Conservation (phyloP, 2,797 vertebrate genomes). For the Pyrocephalus nanus region DNA sequence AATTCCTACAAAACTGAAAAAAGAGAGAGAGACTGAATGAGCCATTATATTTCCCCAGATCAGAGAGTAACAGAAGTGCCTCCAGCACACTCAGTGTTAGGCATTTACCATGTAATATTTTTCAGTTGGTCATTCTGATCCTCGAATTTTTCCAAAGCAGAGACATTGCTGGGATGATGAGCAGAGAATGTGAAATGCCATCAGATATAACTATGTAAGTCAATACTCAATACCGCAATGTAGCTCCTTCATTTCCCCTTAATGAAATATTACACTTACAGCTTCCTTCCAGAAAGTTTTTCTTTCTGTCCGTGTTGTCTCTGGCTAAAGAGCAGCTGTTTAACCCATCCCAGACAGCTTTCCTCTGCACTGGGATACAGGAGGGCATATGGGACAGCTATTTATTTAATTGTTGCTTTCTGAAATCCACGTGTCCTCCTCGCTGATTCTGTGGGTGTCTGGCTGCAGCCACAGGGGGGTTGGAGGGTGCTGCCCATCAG, state of each 20-base stretch:
- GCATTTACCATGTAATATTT: background rate
- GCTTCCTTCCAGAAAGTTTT: background rate
- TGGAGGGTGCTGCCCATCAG: background rate
- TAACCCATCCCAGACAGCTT: background rate
- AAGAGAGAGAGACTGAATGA: conserved; percentile 47
- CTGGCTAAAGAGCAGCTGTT: background rate
- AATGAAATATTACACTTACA: background rate
- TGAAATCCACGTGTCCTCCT: background rate
- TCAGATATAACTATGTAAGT: background rate
- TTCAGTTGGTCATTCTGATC: background rate
- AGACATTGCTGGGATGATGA: background rate
- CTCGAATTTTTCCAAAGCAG: conserved; percentile 3
- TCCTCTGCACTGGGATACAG: background rate
- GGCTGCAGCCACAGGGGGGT: background rate
- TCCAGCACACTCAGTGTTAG: conserved; percentile 15
- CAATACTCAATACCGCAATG: background rate
- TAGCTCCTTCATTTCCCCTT: background rate
- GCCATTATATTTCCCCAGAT: conserved; percentile 17
- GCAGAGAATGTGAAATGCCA: background rate
- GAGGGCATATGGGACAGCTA: background rate
- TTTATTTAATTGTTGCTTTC: background rate
- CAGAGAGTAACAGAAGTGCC: background rate
- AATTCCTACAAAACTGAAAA: conserved; percentile 39
- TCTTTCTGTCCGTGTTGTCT: background rate
- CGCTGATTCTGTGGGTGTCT: background rate